Evolutionary conservation across 2,888 invertebrate genomes (phyloP), one percentile per base, ranked within the genome.

Genomic region (Abrostola tripartita): DNA sequence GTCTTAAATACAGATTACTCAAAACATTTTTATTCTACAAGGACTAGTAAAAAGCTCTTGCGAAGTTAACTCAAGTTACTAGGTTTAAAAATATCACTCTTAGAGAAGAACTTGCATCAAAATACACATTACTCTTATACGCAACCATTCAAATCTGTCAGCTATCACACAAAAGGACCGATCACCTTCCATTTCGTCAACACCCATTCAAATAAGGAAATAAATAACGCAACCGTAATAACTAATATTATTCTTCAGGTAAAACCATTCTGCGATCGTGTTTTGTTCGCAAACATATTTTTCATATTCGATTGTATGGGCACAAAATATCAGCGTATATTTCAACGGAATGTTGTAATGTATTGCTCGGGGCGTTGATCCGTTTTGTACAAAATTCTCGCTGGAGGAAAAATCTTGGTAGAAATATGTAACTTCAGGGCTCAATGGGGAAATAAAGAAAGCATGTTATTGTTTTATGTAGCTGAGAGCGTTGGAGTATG

Each of bases 231-330:
- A 70, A 58, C 57, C 56, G 51, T 14, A 57, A 53, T 24, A 63
- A 70, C 47, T 60, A 49, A 64, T 60, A 57, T 52, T 12, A 75
- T 71, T 56, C 59, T 38, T 65, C 49, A 12, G 11, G 8, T 60
- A 51, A 71, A 71, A 65, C 54, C 58, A 65, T 58, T 52, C 24
- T 58, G 72, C 66, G 71, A 76, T 38, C 72, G 44, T 72, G 57
- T 71, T 71, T 71, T 60, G 72, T 60, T 52, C 37, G 9, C 54
- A 50, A 75, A 76, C 76, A 71, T 55, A 72, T 72, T 71, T 71
- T 61, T 72, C 60, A 76, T 71, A 38, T 65, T 52, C 37, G 47
- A 59, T 52, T 51, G 49, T 35, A 50, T 37, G 65, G 38, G 72
- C 60, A 54, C 54, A 57, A 54, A 56, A 71, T 57, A 51, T 44